Evolutionary conservation across 2,888 invertebrate genomes (phyloP).

Genomic region (Pasiphila rectangulata): DNA sequence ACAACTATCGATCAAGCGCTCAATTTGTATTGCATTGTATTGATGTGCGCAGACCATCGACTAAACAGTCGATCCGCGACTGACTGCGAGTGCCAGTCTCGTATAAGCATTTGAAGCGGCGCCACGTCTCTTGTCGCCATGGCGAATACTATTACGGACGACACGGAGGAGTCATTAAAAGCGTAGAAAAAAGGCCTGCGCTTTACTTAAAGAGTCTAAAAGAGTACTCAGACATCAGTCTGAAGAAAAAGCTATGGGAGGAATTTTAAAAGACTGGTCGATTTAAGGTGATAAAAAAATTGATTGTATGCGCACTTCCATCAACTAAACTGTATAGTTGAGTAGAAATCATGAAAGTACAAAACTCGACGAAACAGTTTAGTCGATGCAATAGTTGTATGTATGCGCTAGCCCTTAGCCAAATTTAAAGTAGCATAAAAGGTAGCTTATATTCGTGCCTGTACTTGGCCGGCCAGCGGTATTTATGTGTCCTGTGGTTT

Average conservation of each 20-base stretch:
- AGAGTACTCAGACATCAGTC: not conserved
- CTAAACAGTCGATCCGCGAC: conserved; percentile 14
- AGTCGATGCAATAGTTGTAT: not conserved
- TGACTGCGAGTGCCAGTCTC: not conserved
- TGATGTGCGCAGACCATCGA: conserved; percentile 17
- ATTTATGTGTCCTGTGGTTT: too few species aligned
- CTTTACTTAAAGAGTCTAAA: not conserved
- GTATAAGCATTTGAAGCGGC: conserved; percentile 8
- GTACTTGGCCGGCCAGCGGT: too few species aligned
- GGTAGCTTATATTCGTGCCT: too few species aligned
- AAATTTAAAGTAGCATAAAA: too few species aligned
- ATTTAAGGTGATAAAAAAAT: too few species aligned
- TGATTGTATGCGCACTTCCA: not conserved
- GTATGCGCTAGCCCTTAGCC: not conserved
- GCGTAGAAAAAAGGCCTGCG: not conserved
- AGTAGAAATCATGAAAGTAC: too few species aligned
- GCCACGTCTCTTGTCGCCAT: conserved; percentile 20
- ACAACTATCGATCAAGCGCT: conserved; percentile 6
- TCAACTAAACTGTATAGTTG: too few species aligned
- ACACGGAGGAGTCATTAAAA: not conserved
- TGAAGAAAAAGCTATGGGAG: not conserved
- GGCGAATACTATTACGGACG: not conserved
- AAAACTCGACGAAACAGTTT: too few species aligned
- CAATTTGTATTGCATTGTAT: conserved; percentile 13
- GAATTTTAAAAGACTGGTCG: too few species aligned